Conservation (phyloP, 2,888 invertebrate species). For the Deilephila elpenor region DNA sequence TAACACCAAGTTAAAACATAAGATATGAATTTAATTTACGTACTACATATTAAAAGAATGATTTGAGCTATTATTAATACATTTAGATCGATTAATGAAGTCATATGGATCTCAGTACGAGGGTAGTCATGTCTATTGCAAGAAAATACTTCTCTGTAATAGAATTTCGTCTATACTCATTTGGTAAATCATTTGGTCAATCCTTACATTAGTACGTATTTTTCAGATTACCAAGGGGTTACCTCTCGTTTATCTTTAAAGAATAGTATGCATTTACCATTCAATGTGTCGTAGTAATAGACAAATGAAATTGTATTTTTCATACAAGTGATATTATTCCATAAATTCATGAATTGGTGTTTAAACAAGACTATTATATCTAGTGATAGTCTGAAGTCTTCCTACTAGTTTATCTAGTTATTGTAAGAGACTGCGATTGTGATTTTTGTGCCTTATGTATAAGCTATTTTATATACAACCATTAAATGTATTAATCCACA, state of each 20-base stretch:
- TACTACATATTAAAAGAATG: conserved; percentile 7
- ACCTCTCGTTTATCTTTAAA: conserved; percentile 5
- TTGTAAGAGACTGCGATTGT: conserved; percentile 45
- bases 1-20: conserved; percentile 75
- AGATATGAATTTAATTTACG: conserved; percentile 55
- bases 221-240: not conserved
- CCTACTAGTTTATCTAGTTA: conserved; percentile 30
- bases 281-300: conserved; percentile 25
- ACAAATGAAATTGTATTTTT: not conserved
- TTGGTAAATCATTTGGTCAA: conserved; percentile 1
- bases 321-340: conserved; percentile 12
- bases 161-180: not conserved
- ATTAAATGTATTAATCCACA: conserved; percentile 36
- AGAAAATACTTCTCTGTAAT: not conserved
- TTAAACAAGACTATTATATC: not conserved
- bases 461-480: conserved; percentile 61
- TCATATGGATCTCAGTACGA: conserved; percentile 63
- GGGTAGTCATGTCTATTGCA: conserved; percentile 56
- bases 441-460: conserved; percentile 68
- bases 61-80: not conserved
- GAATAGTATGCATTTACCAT: conserved; percentile 36
- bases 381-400: conserved; percentile 27
- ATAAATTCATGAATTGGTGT: conserved; percentile 17
- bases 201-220: not conserved
- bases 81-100: conserved; percentile 13